Percentiles rank a stretch among this genome's conserved stretches.
Evolutionary conservation across 64 coral and sea anemone species (phyloP).

Genomic region (Montipora capricornis): DNA sequence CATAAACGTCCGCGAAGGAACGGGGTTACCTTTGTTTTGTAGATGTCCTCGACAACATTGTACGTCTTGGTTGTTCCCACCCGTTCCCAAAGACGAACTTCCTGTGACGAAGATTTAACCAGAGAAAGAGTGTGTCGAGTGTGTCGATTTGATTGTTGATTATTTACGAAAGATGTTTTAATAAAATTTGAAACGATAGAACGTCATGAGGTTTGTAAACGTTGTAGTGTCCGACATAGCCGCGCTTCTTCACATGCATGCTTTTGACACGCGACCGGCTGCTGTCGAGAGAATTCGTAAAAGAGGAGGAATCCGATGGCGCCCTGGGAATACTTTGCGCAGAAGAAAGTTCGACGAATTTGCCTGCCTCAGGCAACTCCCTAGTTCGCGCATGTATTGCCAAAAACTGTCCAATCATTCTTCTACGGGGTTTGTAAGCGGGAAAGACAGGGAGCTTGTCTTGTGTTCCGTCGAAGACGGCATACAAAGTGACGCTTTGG

Average conservation of each 20-base stretch:
- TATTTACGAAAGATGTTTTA: too few species aligned
- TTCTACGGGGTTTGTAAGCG: background rate
- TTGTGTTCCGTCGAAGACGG: background rate
- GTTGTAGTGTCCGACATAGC: background rate
- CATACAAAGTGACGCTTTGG: background rate
- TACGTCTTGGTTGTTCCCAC: too few species aligned
- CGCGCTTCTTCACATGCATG: background rate
- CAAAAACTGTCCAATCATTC: background rate
- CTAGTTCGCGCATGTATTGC: background rate
- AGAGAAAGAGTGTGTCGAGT: too few species aligned
- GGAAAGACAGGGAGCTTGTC: background rate
- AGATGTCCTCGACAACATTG: too few species aligned
- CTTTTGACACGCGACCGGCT: background rate
- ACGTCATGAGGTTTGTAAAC: background rate
- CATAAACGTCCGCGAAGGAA: too few species aligned
- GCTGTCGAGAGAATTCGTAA: background rate
- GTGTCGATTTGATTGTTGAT: too few species aligned
- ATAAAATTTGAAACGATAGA: too few species aligned
- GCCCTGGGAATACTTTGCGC: background rate
- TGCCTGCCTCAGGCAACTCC: background rate
- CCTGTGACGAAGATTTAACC: too few species aligned
- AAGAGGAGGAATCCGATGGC: background rate
- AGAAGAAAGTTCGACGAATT: background rate
- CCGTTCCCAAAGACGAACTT: too few species aligned
- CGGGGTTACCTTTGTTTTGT: too few species aligned